These are phyloP conservation scores for Conus canariensis DNA, from an alignment of 2,888 invertebrate genomes.

Conservation along the genomic window DNA sequence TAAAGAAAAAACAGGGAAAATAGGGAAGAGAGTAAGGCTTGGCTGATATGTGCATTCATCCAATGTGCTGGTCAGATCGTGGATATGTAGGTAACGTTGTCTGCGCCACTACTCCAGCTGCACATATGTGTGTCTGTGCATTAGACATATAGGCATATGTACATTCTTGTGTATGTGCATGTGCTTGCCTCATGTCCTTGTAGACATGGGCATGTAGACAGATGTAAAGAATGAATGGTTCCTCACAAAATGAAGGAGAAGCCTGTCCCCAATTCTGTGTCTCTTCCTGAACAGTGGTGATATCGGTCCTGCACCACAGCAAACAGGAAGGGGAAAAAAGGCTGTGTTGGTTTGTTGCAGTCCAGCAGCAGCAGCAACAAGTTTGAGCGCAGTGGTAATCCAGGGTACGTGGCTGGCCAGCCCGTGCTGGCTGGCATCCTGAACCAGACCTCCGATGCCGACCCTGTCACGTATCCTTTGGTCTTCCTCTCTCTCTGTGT, in stretches of 20 bases:
- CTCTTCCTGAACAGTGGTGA: no score
- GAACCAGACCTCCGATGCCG: conserved; percentile 45
- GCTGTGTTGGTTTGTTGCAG: neutral
- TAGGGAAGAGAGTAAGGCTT: no score
- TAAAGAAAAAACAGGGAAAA: no score
- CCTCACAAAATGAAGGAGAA: no score
- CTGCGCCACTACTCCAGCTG: neutral
- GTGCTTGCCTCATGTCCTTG: neutral
- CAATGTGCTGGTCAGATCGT: no score
- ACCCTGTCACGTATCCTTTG: conserved; percentile 51
- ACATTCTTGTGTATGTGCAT: neutral
- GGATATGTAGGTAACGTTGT: no score
- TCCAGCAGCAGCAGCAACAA: neutral
- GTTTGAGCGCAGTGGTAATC: conserved; percentile 85
- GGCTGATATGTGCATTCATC: no score
- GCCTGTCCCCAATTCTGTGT: no score
- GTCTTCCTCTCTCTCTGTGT: neutral
- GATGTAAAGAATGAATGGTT: no score
- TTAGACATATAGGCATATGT: neutral
- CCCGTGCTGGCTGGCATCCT: conserved; percentile 83
- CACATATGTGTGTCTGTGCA: neutral
- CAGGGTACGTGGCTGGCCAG: conserved; percentile 86
- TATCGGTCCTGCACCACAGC: no score
- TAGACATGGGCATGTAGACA: no score
- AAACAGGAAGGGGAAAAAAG: no score